Base-by-base conservation (phyloP, 2,888 invertebrate genomes). In the Balanococcus diminutus region DNA sequence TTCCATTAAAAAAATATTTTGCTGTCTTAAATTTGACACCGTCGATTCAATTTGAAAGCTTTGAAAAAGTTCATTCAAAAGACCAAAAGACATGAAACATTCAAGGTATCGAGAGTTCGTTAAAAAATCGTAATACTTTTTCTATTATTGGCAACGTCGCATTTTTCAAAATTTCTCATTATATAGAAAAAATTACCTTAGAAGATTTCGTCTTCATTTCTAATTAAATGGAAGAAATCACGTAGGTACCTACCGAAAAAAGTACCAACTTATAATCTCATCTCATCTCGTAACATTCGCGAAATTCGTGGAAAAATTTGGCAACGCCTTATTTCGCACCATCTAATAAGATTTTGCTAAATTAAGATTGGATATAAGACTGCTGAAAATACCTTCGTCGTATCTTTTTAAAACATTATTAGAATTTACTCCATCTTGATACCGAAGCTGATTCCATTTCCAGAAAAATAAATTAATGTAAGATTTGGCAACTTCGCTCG, bases 401-500 rank as follows among this genome's bases (percentile, higher is more conserved):
- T 51, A 14, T 51, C 51, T 51, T 1, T 16, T 14, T 16, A n/a
- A 51, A n/a, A 51, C n/a, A 16, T 51, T 51, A 51, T 16, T 9
- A 61, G 25, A 61, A 25, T 61, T 61, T 61, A 9, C 61, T 5
- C 61, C 2, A 61, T 25, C 9, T 25, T 9, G 61, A 51, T 4
- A 14, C 8, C 22, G 25, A 61, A 5, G 61, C 25, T 25, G 25
- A 61, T 61, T 25, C 25, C 9, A 67, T n/a, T n/a, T n/a, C n/a
- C n/a, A n/a, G n/a, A 67, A 16, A 67, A 36, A 79, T 36, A 25
- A n/a, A 16, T 28, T 19, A 36, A 79, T 6, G n/a, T n/a, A n/a
- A 72, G 31, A 79, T 36, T 79, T 79, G 75, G 75, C 75, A 79
- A 79, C 75, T 19, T 28, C 19, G 36, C 36, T 31, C 36, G 19